A percentile compares a stretch with the other conserved stretches of the same genome.
phyloP scores from a whole-genome alignment of 2,113 vertebrate genomes.

The Todiramphus saurophagus region DNA sequence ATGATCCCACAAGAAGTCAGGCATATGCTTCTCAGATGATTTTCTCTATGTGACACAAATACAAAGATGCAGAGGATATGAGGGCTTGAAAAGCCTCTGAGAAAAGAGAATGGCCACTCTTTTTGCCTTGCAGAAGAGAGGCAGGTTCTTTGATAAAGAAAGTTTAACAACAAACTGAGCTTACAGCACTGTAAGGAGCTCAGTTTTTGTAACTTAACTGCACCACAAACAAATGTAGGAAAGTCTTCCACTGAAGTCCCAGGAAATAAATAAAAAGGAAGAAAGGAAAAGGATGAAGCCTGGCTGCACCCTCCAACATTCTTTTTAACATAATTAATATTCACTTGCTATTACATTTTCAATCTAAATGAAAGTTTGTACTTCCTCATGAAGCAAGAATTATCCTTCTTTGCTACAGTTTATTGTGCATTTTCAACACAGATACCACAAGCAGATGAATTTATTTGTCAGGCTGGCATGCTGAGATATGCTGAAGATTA shows the following conservation, averaged over 20 bases:
- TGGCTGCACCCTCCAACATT: neutral
- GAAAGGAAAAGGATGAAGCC: neutral
- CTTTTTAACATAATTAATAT: neutral
- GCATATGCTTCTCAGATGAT: neutral
- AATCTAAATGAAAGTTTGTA: neutral
- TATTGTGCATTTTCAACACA: neutral
- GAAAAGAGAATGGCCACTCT: neutral
- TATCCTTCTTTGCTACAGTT: neutral
- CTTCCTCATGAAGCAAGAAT: neutral
- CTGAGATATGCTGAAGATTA: neutral
- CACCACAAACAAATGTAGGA: neutral
- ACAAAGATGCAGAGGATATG: neutral
- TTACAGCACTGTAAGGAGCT: rapidly evolving
- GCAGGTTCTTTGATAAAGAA: neutral
- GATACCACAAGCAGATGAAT: neutral
- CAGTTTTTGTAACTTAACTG: neutral
- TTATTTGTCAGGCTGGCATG: neutral
- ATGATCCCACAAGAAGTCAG: neutral
- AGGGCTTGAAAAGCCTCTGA: neutral
- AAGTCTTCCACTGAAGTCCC: neutral
- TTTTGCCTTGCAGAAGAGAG: neutral
- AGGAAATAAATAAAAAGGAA: neutral
- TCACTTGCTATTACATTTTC: neutral
- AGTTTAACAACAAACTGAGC: neutral
- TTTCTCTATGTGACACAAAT: neutral